Base-by-base conservation (phyloP, 2,888 invertebrate species). In the Heliconius cydno region DNA sequence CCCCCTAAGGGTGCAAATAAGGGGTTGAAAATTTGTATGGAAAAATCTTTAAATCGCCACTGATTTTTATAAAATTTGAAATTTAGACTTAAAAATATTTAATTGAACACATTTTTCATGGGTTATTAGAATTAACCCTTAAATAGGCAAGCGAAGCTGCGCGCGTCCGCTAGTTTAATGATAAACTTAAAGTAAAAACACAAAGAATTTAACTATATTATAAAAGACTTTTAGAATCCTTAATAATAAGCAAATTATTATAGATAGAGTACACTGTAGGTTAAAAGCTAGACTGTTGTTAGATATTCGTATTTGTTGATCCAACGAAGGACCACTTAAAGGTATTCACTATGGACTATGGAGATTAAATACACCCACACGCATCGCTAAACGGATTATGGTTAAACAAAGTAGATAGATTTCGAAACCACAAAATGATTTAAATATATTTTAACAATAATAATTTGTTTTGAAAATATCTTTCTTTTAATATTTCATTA, bases 321-420 rank as follows among this genome's bases (percentile, higher is more conserved):
- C 75, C 65, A 28, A 75, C 19, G 28, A 65, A 75, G 65, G 75
- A 75, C 41, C 75, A 65, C 75, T 63, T 75, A 46, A 75, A 65
- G 65, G 65, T 75, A 75, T 46, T 65, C 65, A 28, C 75, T 41
- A 41, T 75, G 46, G 65, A 66, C 75, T 41, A 41, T 75, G 65
- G 65, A 66, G 66, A 75, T 75, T 66, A 75, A 75, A 66, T 65
- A 41, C 65, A 75, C 75, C 75, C 65, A 66, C 46, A 28, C 46
- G 41, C 28, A 75, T 65, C 65, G 46, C 65, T 66, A 66, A 75
- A 6, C 75, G 30, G 66, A 75, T 75, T 74, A 74, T 74, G 38
- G 63, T 74, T 46, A n/a, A 66, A 30, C 22, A 28, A 65, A 65
- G 25, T 75, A 73, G 46, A 65, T 41, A 65, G 22, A 46, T 25